Percentiles rank a stretch among this genome's conserved stretches.
These are phyloP conservation scores for Lepus europaeus DNA, from an alignment of 2,113 vertebrate genomes.

Conservation along the genomic window DNA sequence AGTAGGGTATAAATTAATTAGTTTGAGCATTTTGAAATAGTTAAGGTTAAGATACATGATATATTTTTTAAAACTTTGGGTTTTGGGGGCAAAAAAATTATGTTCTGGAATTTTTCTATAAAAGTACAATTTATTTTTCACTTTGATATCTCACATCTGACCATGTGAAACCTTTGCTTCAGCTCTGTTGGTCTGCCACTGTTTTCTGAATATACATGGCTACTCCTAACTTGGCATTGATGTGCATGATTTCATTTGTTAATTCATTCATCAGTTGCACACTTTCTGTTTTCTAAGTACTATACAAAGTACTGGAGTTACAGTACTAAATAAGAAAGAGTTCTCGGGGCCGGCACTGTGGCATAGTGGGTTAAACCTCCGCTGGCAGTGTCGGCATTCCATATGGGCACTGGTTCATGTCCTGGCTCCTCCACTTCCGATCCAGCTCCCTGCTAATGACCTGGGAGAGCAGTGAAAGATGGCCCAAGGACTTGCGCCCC, in stretches of 20 bases:
- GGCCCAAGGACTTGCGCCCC: no score
- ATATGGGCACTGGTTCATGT: no score
- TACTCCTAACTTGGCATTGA: not conserved
- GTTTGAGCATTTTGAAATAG: not conserved
- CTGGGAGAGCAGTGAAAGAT: no score
- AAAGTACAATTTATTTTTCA: not conserved
- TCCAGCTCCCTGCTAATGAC: no score
- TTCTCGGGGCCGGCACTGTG: no score
- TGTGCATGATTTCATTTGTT: not conserved
- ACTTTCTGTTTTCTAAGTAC: conserved; percentile 10
- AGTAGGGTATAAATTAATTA: not conserved
- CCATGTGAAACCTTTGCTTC: not conserved
- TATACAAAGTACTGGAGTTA: not conserved
- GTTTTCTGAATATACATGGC: not conserved
- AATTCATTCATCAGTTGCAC: not conserved
- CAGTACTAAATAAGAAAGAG: not conserved
- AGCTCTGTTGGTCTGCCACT: not conserved
- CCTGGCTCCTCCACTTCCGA: no score
- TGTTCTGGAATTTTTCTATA: not conserved
- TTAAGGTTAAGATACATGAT: not conserved
- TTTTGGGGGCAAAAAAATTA: not conserved
- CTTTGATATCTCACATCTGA: not conserved
- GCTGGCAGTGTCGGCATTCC: no score
- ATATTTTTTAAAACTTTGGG: conserved; percentile 13
- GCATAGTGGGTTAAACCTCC: no score